Conservation (phyloP, 2,888 invertebrate species). For the Thelaira solivaga region DNA sequence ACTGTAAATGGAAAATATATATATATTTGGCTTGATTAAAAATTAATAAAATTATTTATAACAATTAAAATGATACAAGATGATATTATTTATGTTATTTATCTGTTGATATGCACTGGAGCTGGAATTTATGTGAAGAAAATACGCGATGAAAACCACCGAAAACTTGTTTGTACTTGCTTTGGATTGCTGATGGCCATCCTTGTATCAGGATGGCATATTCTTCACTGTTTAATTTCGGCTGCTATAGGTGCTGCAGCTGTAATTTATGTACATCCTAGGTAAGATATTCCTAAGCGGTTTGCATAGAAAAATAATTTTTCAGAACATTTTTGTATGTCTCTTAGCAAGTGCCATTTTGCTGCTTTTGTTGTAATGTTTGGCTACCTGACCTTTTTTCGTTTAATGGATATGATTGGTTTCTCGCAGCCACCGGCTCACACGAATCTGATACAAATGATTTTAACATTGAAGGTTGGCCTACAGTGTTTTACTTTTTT, state of each 20-base stretch:
- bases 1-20: too few relatives aligned
- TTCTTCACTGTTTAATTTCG: constrained; percentile 80
- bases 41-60: too few relatives aligned
- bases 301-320: neutral
- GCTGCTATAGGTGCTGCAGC: constrained; percentile 80
- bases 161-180: constrained; percentile 79
- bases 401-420: constrained; percentile 87
- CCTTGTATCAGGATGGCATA: constrained; percentile 81
- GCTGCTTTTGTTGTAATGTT: constrained; percentile 89
- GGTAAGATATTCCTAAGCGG: constrained; percentile 63
- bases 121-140: constrained; percentile 83
- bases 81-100: constrained; percentile 85
- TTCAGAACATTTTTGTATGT: neutral
- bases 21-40: too few relatives aligned
- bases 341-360: constrained; percentile 82
- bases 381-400: constrained; percentile 92
- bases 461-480: constrained; percentile 90
- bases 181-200: constrained; percentile 80
- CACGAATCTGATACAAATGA: constrained; percentile 95
- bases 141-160: constrained; percentile 73
- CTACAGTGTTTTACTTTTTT: too few relatives aligned
- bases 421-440: constrained; percentile 87
- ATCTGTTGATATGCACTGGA: constrained; percentile 83
- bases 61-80: constrained; percentile 82
- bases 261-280: constrained; percentile 76